These are phyloP conservation scores for Felis chaus DNA, from an alignment of 2,113 vertebrate genomes.

Conservation along the genomic window DNA sequence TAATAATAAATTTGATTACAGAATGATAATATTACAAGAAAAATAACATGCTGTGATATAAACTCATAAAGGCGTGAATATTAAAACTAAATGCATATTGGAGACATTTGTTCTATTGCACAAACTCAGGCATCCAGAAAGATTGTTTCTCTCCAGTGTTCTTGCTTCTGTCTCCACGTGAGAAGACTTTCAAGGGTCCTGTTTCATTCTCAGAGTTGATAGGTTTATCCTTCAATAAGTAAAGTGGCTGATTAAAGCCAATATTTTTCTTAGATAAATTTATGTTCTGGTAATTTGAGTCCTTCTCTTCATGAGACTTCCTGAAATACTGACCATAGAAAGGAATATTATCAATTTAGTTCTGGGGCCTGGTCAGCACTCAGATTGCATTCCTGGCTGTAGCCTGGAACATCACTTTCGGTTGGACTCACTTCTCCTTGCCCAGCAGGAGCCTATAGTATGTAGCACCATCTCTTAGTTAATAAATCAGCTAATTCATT, in stretches of 20 bases:
- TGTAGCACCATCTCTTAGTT: background rate
- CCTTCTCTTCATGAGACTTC: background rate
- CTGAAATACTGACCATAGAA: background rate
- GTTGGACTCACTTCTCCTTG: background rate
- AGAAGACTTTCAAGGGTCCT: background rate
- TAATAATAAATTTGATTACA: background rate
- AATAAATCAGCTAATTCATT: background rate
- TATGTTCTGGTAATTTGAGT: background rate
- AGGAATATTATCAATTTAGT: background rate
- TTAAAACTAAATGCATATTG: background rate
- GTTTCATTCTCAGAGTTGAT: background rate
- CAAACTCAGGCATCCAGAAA: background rate
- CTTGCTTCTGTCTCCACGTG: background rate
- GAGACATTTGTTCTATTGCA: background rate
- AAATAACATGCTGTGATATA: background rate
- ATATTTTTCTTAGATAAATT: background rate
- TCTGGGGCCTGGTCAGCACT: background rate
- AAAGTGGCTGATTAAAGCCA: background rate
- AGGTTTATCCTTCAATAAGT: background rate
- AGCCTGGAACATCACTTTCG: background rate
- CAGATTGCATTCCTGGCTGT: background rate
- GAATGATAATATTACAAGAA: background rate
- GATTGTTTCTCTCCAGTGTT: background rate
- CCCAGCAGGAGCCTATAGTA: background rate
- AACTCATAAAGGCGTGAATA: background rate